Evolutionary conservation across 1,140 invertebrate species (phyloP), one percentile per base, ranked within the genome.

Genomic region (Drosophila bipectinata): DNA sequence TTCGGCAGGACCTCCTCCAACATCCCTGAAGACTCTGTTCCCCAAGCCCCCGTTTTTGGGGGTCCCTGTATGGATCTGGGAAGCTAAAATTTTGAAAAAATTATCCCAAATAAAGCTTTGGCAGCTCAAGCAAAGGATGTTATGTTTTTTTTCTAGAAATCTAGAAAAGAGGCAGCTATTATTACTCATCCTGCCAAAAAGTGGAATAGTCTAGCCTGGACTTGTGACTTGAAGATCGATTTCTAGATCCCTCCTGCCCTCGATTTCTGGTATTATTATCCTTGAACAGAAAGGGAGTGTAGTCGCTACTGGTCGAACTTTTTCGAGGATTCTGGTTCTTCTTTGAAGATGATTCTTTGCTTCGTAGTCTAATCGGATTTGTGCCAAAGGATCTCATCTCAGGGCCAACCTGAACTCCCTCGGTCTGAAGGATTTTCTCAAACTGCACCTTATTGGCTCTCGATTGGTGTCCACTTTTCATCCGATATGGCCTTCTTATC

Each of bases 401-500:
- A 5, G 63, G 63, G 4, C 2, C 15, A 4, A 12, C 45, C 2
- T 48, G 62, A 10, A 48, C 45, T 7, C 21, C 30, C 9, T 51
- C 32, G 0, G 9, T 1, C 5, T 14, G 21, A 6, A 5, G 12
- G 1, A n/a, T 3, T n/a, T 18, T 58, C n/a, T 58, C 32, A 9
- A 77, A 78, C 26, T 26, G 53, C 0, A 61, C 68, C 15, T 57
- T 71, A n/a, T 58, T 21, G 18, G 1, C 4, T 12, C 1, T 8
- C 28, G 15, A 21, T 1, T n/a, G 12, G 7, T 21, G n/a, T 4
- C 4, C 10, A 8, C 6, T 54, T 0, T 6, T 24, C 14, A 14
- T 21, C 3, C 4, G 18, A 0, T 18, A 24, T 6, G 12, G 44
- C 14, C 45, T 18, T 5, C 49, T 68, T 0, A 68, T 8, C 6